A percentile compares a stretch with the other conserved stretches of the same genome.
These are phyloP conservation scores for Porites rus DNA, from an alignment of 92 coral and sea anemone species.

Conservation along the genomic window DNA sequence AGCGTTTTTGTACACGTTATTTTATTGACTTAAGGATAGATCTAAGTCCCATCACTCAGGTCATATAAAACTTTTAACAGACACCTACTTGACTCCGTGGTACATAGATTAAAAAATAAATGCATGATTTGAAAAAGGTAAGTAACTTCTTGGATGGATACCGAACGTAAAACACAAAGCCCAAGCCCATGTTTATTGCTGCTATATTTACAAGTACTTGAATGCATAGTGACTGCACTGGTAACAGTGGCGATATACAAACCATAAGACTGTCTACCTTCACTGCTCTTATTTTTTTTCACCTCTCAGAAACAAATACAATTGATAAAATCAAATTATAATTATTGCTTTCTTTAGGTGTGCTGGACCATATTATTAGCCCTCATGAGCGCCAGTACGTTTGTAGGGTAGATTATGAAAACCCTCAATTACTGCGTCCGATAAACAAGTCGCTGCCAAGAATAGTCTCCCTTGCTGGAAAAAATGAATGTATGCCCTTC, in stretches of 20 bases:
- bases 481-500: conserved; percentile 41
- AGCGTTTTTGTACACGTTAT: neutral
- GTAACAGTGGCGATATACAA: too few relatives aligned
- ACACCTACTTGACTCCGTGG: too few relatives aligned
- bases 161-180: too few relatives aligned
- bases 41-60: neutral
- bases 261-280: too few relatives aligned
- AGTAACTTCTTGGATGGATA: too few relatives aligned
- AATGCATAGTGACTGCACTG: too few relatives aligned
- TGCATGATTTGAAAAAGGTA: too few relatives aligned
- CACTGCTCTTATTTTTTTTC: too few relatives aligned
- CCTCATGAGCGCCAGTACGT: conserved; percentile 68
- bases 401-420: conserved; percentile 52
- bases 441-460: conserved; percentile 48
- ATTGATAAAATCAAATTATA: neutral
- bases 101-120: too few relatives aligned
- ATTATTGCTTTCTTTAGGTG: conserved; percentile 37
- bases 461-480: conserved; percentile 29
- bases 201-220: too few relatives aligned
- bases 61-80: neutral
- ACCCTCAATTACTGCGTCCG: conserved; percentile 57
- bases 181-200: too few relatives aligned
- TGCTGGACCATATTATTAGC: conserved; percentile 49
- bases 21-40: neutral
- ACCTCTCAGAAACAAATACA: neutral